Evolutionary conservation across 2,797 vertebrate genomes (phyloP).

Genomic region (Sebastes itinus): DNA sequence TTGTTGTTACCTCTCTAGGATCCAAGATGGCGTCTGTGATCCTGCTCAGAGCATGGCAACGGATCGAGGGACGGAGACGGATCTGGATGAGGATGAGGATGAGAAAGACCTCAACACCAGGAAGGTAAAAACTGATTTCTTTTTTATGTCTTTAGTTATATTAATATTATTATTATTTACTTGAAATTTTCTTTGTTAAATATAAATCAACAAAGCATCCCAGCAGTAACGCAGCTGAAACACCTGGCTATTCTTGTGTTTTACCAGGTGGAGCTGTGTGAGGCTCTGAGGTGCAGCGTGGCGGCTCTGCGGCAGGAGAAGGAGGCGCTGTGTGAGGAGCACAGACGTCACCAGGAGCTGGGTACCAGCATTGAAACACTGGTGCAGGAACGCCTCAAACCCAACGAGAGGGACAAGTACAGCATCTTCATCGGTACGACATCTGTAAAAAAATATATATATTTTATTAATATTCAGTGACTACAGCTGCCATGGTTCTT

Average conservation of each 20-base stretch:
- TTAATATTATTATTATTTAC: neutral
- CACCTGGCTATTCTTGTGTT: neutral
- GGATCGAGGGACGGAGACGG: constrained; percentile 77
- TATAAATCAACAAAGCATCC: neutral
- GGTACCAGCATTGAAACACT: constrained; percentile 84
- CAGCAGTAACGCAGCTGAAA: neutral
- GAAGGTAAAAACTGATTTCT: constrained; percentile 78
- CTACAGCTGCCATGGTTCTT: neutral
- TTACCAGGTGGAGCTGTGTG: constrained; percentile 88
- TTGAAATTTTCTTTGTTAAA: neutral
- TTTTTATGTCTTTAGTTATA: neutral
- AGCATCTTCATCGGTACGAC: constrained; percentile 89
- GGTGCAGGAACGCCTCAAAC: constrained; percentile 87
- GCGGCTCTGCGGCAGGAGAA: constrained; percentile 86
- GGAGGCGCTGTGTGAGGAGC: constrained; percentile 84
- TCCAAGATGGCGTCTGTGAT: constrained; percentile 65
- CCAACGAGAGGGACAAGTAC: constrained; percentile 95
- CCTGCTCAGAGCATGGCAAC: constrained; percentile 52
- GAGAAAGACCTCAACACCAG: constrained; percentile 86
- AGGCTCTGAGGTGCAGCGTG: constrained; percentile 85
- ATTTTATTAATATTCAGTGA: neutral
- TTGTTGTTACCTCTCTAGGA: constrained; percentile 64
- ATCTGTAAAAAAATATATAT: neutral
- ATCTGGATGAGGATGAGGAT: constrained; percentile 79
- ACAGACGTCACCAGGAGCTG: constrained; percentile 83